A percentile compares a stretch with the other conserved stretches of the same genome.
Conservation (phyloP, 2,888 invertebrate genomes). For the Eulithis testata region DNA sequence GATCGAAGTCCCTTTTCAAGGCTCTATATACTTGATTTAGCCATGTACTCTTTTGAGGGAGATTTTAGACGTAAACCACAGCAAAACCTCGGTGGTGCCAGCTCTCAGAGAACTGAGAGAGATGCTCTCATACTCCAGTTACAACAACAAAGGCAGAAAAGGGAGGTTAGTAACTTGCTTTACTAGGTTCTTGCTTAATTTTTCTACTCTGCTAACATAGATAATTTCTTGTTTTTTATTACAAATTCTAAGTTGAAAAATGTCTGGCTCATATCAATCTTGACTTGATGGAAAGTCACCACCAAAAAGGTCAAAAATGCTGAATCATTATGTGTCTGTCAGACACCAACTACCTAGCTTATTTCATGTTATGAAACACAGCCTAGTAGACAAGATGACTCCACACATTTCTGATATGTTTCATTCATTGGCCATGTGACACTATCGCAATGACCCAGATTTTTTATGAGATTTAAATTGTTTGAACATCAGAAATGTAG, state of each 20-base stretch:
- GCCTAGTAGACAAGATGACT: neutral
- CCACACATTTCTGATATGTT: neutral
- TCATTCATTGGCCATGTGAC: too few species aligned
- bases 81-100: slow-evolving; percentile 96
- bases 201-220: too few species aligned
- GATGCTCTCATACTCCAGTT: slow-evolving; percentile 91
- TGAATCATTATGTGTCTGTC: too few species aligned
- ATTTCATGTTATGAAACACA: slow-evolving; percentile 7
- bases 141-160: slow-evolving; percentile 93
- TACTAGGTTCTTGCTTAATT: neutral
- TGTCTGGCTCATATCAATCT: too few species aligned
- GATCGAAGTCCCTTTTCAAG: slow-evolving; percentile 28
- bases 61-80: slow-evolving; percentile 94
- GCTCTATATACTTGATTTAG: slow-evolving; percentile 48
- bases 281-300: too few species aligned
- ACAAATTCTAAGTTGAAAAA: too few species aligned
- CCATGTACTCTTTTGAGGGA: slow-evolving; percentile 94
- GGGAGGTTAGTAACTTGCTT: slow-evolving; percentile 86
- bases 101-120: slow-evolving; percentile 86
- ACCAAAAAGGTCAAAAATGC: too few species aligned
- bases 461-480: too few species aligned
- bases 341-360: neutral
- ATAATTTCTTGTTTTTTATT: too few species aligned
- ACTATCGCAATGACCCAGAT: too few species aligned
- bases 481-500: too few species aligned